Base-by-base conservation (phyloP, 2,113 vertebrate genomes). In the Pelecanoides urinatrix region DNA sequence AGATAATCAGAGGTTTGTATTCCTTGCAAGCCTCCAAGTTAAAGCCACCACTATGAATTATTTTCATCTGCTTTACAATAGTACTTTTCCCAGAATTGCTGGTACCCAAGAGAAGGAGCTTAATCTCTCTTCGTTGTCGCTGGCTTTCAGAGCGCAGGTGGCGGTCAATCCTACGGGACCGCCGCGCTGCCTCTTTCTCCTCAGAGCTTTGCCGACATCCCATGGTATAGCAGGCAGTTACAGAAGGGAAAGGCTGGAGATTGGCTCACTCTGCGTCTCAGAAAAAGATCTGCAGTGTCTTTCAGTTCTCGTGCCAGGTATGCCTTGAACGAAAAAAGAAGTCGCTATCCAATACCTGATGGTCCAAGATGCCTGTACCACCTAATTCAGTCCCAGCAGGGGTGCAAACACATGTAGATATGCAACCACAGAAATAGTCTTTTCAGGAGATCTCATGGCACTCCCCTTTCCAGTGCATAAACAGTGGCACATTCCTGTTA, bases 191-290 rank as follows among this genome's bases (percentile, higher is more conserved):
- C 98, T 99, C 99, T 98, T 99, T 99, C 97, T 99, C 99, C 98
- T 99, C 99, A 65, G 99, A 99, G 98, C 99, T 99, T 98, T 99
- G 99, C 97, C 99, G 99, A 98, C 99, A 99, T 98, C 99, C 99
- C 99, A 99, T 99, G 99, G 97, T 98, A 97, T 62, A 87, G 95
- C 96, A 97, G 96, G 93, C 40, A 83, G 88, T 44, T 95, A 92
- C 85, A 74, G 94, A 91, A 87, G 94, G 92, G 88, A 72, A 40
- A 36, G 59, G 44, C 3, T 78, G 76, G 92, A 94, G 94, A 59
- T 7, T 36, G 77, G 89, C 88, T 96, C 89, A 11, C 89, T 94
- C 71, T 61, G 50, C 0, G 47, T 26, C 88, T 79, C 68, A 30
- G 38, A 63, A 23, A 17, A 76, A 45, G 71, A 75, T 55, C 91